A percentile compares a stretch with the other conserved stretches of the same genome.
phyloP scores from a whole-genome alignment of 2,888 invertebrate species.

The Polylopha cassiicola region DNA sequence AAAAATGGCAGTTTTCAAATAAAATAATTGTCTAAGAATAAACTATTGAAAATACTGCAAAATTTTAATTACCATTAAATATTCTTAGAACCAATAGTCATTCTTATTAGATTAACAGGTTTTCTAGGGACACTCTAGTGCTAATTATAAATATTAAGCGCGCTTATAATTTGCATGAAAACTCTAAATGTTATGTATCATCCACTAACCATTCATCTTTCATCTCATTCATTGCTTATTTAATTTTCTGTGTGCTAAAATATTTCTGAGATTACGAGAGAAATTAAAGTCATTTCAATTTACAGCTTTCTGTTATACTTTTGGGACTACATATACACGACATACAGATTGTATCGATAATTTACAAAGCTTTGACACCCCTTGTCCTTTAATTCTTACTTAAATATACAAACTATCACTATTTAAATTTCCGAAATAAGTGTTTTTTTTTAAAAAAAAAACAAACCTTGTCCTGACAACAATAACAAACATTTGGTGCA shows the following conservation, averaged over 20 bases:
- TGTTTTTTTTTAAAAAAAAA: too few relatives aligned
- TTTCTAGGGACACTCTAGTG: too few relatives aligned
- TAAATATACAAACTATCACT: too few relatives aligned
- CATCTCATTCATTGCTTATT: slow-evolving; percentile 5
- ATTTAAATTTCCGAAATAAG: too few relatives aligned
- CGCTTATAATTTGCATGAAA: slow-evolving; percentile 19
- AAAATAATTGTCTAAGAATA: not conserved
- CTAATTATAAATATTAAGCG: too few relatives aligned
- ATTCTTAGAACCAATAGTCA: not conserved
- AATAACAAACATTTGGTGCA: too few relatives aligned
- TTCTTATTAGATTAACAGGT: too few relatives aligned
- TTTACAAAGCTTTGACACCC: not conserved
- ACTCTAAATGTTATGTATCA: slow-evolving; percentile 16
- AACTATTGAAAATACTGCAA: not conserved
- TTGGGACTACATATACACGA: slow-evolving; percentile 12
- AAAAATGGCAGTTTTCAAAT: too few relatives aligned
- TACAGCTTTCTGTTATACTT: too few relatives aligned
- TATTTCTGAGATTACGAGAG: too few relatives aligned
- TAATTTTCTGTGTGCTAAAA: slow-evolving; percentile 3
- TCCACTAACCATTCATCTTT: slow-evolving; percentile 3
- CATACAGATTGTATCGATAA: not conserved
- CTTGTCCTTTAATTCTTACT: slow-evolving; percentile 15
- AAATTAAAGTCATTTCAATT: too few relatives aligned
- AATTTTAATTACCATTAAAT: not conserved
- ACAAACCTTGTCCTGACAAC: too few relatives aligned